Evolutionary conservation across 1,140 invertebrate genomes (phyloP), one percentile per base, ranked within the genome.

Genomic region (Nephila pilipes): DNA sequence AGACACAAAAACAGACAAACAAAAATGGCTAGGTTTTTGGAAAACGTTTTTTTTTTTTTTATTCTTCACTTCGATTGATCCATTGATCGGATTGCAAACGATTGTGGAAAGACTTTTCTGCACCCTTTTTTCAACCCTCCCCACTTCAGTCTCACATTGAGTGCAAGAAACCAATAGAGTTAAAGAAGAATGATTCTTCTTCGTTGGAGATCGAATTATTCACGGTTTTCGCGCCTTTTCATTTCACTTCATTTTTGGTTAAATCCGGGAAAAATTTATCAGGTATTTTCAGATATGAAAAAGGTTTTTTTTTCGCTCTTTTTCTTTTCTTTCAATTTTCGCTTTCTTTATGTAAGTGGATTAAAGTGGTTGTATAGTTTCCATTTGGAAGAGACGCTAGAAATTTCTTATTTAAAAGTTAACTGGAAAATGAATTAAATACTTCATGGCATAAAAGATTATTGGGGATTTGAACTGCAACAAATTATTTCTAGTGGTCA

Each of bases 1-100:
- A 81, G 29, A 81, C 80, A 81, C 80, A 32, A 75, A 75, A 29
- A 16, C 65, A 29, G 65, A 75, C 69, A 75, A 75, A 75, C 69
- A 75, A 75, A 75, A 75, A 29, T 5, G 69, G 25, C 69, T 75
- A 16, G 32, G 69, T 75, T 75, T 75, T 75, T 75, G 25, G 69
- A n/a, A 81, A 81, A 46, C 46, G 80, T 54, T 29, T 46, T 81
- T 54, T 32, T 36, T 46, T 46, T 81, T 80, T 81, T 81, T 54
- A 18, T 55, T 25, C 46, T 81, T 54, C 22, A 55, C 20, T 54
- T 54, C 38, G 46, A 81, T 81, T 81, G 80, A 81, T 81, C 80
- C 80, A 81, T 81, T 81, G 80, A 81, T 81, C 80, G 80, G 80
- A 81, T 81, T 81, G 80, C 38, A 46, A 20, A 55, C 80, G 80